phyloP scores from a whole-genome alignment of 2,888 invertebrate genomes.

The Agrotis puta region DNA sequence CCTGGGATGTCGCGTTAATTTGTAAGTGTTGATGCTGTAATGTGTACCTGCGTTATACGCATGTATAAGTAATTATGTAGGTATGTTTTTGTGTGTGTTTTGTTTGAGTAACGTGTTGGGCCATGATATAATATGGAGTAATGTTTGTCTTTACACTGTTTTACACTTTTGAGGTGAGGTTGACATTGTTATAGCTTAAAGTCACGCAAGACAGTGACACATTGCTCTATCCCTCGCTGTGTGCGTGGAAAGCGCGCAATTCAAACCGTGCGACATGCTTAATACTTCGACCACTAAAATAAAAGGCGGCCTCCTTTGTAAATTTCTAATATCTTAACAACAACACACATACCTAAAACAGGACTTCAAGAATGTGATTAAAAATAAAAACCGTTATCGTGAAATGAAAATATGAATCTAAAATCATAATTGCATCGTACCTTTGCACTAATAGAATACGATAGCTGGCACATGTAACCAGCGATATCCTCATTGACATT shows the following conservation, averaged over 20 bases:
- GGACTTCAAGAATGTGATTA: background rate
- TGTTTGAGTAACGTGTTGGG: constrained; percentile 36
- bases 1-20: constrained; percentile 56
- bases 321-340: constrained; percentile 5
- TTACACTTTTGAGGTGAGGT: constrained; percentile 45
- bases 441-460: constrained; percentile 38
- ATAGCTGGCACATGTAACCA: constrained; percentile 42
- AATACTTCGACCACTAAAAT: constrained; percentile 14
- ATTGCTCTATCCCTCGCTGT: background rate
- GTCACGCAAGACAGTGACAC: constrained; percentile 21
- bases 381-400: background rate
- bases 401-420: constrained; percentile 22
- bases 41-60: constrained; percentile 33
- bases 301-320: constrained; percentile 7
- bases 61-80: constrained; percentile 43
- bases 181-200: constrained; percentile 22
- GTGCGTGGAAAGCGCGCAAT: background rate
- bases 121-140: constrained; percentile 32
- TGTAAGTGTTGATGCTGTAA: constrained; percentile 59
- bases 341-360: background rate
- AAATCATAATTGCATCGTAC: constrained; percentile 19
- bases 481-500: constrained; percentile 54
- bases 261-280: background rate
- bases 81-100: constrained; percentile 20
- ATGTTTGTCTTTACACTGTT: constrained; percentile 50